Evolutionary conservation across 2,888 invertebrate species (phyloP), one percentile per base, ranked within the genome.

Genomic region (Mythimna impura): DNA sequence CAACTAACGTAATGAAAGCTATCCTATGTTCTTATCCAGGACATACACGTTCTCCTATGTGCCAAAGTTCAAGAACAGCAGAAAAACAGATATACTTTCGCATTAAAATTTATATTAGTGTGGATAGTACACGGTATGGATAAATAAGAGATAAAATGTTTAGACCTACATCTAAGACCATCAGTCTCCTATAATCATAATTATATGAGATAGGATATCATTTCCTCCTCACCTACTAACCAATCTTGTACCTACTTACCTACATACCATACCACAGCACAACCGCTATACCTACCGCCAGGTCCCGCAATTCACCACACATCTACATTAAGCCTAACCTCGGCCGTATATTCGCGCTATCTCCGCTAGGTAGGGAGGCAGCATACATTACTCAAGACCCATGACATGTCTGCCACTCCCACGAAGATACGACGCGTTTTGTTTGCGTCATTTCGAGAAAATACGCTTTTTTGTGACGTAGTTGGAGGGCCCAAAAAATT

Each of bases 351-450:
- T 86, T 81, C 86, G 82, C 79, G 85, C 71, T 80, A 82, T 84
- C 84, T 85, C 69, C 62, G 57, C 73, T 66, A 73, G 73, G 74
- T 67, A 50, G 70, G 77, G 81, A 76, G 85, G 78, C 79, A 79
- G 74, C 84, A 76, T 50, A 80, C 85, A 86, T 86, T 86, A 84
- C 73, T 86, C 86, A 86, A 69, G 75, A 54, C 70, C 70, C 68
- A 80, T 84, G 86, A 86, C 86, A 71, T 76, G 68, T 71, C 78
- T 76, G 81, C 84, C 85, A 82, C 86, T 73, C 86, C 86, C 82
- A 57, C 73, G 54, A 36, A 82, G 77, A 83, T 85, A 82, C 77
- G 72, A 50, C 57, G 66, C 66, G 70, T 71, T 85, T 79, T 85
- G 77, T 84, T 83, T 80, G 70, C 76, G 69, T 76, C 82, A 76